Evolutionary conservation across 2,113 vertebrate genomes (phyloP), one percentile per base, ranked within the genome.

Genomic region (Actenoides lindsayi): DNA sequence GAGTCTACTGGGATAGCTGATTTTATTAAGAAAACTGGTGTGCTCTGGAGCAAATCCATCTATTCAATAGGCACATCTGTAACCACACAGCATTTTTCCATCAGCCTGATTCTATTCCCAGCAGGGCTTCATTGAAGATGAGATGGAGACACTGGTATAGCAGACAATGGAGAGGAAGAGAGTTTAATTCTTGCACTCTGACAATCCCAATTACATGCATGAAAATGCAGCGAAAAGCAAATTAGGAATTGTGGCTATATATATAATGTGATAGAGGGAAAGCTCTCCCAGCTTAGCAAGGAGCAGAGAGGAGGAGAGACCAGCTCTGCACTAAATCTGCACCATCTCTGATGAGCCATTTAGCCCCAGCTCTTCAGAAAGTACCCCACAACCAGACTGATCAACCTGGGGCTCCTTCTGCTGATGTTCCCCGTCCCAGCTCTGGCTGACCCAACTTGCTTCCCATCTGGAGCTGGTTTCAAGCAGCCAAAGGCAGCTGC

Each of bases 301-400:
- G 60, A 41, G 64, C 42, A 48, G 64, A 27, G 51, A 56, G 67
- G 28, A 83, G 59, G 16, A 35, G 24, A 85, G 48, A 4, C 11
- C 64, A 62, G 62, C 65, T n/a, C 74, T n/a, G 63, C 16, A 2
- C 65, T 11, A 41, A 11, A 9, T 3, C 35, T 12, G 25, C 37
- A 16, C 1, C 1, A 6, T 2, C n/a, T 27, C 0, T 9, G 37
- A 14, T 3, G 25, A 73, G 39, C 30, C 12, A 0, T 8, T 16
- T 3, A 25, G 44, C 31, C 19, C 33, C 48, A 46, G 63, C n/a
- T 73, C 35, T 46, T 33, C 86, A 24, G 68, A 53, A 70, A 71
- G 62, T 50, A 18, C 23, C 73, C 53, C 65, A 5, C 15, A 7
- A 8, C 31, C 6, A 3, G 25, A 12, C 7, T 1, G 27, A 46